Base-by-base conservation (phyloP, 2,113 vertebrate genomes). In the Brevimyrus niger region DNA sequence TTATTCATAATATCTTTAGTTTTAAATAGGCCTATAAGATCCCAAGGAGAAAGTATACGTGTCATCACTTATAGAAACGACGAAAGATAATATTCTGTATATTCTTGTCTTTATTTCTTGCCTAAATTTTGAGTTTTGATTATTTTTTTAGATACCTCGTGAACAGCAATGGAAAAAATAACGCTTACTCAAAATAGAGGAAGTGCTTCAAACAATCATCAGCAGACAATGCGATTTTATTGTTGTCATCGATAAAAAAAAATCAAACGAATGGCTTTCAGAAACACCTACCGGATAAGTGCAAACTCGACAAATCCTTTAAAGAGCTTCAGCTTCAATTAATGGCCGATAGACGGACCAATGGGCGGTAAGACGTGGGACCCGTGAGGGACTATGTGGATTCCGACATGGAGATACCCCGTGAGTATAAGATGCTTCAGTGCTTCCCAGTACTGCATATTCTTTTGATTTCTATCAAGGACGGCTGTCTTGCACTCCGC, bases 221-320 rank as follows among this genome's bases (percentile, higher is more conserved):
- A 92, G 44, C 87, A 92, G 92, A 95, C 95, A 95, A 94, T 95
- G 93, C 88, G 17, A 92, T 93, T 91, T 93, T 93, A 95, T 94
- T 95, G 94, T 92, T 94, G 94, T 94, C 93, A 95, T 95, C 91
- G 93, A 94, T 95, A 91, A 93, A 92, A 90, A 92, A 94, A 89
- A 90, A 86, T 69, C 50, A 89, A 94, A 94, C 89, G 92, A 87
- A 93, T 92, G 91, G 91, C 89, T 94, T 93, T 92, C 90, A 96
- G 94, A 94, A 95, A 94, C 94, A 95, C 94, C 94, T 94, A 94
- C 95, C 94, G 95, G 94, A 96, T 95, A 95, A 96, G 94, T 95
- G 94, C 89, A 91, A 92, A 91, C 90, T 65, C 87, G 89, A 92
- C 90, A 94, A 93, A 94, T 95, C 94, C 93, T 93, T 95, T 94